These are phyloP conservation scores for Drosophila multiciliata DNA, from an alignment of 2,888 invertebrate genomes.

Conservation along the genomic window DNA sequence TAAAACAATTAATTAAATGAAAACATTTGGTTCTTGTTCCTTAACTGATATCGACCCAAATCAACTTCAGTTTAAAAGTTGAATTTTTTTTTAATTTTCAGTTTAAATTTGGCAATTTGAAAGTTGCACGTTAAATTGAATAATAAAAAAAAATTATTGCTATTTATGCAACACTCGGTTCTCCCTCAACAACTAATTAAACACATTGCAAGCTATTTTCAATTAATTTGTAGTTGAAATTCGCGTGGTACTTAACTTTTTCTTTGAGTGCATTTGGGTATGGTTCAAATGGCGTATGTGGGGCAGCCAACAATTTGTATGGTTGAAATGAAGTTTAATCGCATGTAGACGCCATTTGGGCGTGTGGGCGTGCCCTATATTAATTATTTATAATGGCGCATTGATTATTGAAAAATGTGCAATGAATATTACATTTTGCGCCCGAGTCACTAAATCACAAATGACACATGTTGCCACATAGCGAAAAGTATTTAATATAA, in stretches of 20 bases:
- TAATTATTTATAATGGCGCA: slow-evolving; percentile 52
- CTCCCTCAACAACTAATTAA: not conserved
- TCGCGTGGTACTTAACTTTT: not conserved
- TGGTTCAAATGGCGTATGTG: slow-evolving; percentile 1
- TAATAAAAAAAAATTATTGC: not conserved
- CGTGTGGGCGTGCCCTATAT: slow-evolving; percentile 25
- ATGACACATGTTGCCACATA: slow-evolving; percentile 59
- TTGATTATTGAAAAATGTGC: slow-evolving; percentile 53
- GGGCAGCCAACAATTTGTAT: slow-evolving; percentile 21
- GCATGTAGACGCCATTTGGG: slow-evolving; percentile 14
- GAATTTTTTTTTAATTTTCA: too few relatives aligned
- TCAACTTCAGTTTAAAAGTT: not conserved
- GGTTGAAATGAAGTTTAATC: slow-evolving; percentile 20
- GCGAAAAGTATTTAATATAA: slow-evolving; percentile 45
- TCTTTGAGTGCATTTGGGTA: not conserved
- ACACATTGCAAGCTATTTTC: not conserved
- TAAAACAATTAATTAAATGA: not conserved
- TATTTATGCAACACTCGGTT: not conserved
- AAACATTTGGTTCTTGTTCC: not conserved
- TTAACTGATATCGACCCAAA: too few relatives aligned
- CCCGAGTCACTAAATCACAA: slow-evolving; percentile 65
- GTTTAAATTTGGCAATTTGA: not conserved
- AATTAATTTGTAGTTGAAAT: not conserved
- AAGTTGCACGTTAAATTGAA: not conserved
- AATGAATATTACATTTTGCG: slow-evolving; percentile 37